Evolutionary conservation across 2,113 vertebrate genomes (phyloP).

Genomic region (Plecotus auritus): DNA sequence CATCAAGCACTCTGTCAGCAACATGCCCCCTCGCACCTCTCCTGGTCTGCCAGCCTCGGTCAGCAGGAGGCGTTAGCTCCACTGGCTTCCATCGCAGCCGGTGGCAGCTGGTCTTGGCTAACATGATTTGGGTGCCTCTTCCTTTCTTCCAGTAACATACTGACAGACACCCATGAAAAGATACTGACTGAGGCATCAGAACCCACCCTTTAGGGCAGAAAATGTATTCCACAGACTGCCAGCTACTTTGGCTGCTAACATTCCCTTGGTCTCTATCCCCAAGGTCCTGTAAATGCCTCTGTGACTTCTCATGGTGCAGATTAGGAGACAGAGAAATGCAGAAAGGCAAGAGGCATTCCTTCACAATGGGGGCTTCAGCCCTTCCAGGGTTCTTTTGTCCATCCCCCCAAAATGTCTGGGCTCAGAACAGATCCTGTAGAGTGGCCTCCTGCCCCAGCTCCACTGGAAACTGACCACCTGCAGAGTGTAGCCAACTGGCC

Average conservation of each 20-base stretch:
- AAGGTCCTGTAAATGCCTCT: neutral
- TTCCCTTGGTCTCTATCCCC: neutral
- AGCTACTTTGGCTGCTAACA: neutral
- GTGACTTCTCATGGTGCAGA: neutral
- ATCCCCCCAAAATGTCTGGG: neutral
- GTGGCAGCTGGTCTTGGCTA: neutral
- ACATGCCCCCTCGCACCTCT: neutral
- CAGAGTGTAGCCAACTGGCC: accelerated
- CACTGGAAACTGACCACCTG: neutral
- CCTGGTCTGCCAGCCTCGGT: neutral
- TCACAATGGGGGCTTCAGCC: neutral
- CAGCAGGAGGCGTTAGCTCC: neutral
- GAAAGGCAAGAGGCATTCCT: neutral
- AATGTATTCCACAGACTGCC: neutral
- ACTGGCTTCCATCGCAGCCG: neutral
- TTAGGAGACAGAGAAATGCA: neutral
- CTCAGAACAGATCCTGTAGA: neutral
- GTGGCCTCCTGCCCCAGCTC: neutral
- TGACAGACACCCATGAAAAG: neutral
- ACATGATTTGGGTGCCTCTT: neutral
- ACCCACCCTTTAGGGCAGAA: neutral
- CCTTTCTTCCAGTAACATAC: neutral
- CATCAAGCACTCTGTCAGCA: neutral
- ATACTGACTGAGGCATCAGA: neutral
- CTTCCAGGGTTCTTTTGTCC: neutral